These are phyloP conservation scores for Helostoma temminkii DNA, from an alignment of 2,797 vertebrate species.

Conservation along the genomic window DNA sequence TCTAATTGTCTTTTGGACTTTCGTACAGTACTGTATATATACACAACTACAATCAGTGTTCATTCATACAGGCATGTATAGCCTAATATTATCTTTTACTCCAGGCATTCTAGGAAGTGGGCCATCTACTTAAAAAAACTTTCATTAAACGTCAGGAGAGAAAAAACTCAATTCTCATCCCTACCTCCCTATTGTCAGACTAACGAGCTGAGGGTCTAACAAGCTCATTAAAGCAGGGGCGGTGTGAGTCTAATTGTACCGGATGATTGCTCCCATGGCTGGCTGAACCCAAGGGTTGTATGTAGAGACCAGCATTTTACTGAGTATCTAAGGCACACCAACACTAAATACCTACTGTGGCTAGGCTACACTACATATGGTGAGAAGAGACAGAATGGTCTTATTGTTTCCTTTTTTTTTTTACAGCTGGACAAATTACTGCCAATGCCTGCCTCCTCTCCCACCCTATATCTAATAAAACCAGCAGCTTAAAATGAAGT, in stretches of 20 bases:
- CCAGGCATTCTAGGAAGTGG: conserved; percentile 50
- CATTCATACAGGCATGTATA: background rate
- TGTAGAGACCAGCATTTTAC: conserved; percentile 30
- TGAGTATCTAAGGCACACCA: background rate
- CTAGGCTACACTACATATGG: conserved; percentile 7
- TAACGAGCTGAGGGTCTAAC: conserved; percentile 72
- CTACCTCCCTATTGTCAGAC: conserved; percentile 59
- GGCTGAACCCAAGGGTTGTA: conserved; percentile 56
- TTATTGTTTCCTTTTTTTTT: no score
- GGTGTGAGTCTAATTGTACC: conserved; percentile 60
- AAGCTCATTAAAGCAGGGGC: conserved; percentile 66
- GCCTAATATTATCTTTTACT: conserved; percentile 32
- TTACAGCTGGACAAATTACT: no score
- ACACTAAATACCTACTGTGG: conserved; percentile 23
- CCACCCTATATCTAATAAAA: no score
- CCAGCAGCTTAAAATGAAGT: no score
- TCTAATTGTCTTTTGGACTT: no score
- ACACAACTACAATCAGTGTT: background rate
- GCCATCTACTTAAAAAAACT: conserved; percentile 56
- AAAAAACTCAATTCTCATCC: conserved; percentile 40
- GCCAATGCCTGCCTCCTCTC: no score
- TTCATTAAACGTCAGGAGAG: conserved; percentile 43
- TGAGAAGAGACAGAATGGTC: background rate
- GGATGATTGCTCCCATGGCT: conserved; percentile 64
- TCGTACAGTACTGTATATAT: no score